Conservation (phyloP, 1,140 invertebrate genomes). For the Cydia pomonella region DNA sequence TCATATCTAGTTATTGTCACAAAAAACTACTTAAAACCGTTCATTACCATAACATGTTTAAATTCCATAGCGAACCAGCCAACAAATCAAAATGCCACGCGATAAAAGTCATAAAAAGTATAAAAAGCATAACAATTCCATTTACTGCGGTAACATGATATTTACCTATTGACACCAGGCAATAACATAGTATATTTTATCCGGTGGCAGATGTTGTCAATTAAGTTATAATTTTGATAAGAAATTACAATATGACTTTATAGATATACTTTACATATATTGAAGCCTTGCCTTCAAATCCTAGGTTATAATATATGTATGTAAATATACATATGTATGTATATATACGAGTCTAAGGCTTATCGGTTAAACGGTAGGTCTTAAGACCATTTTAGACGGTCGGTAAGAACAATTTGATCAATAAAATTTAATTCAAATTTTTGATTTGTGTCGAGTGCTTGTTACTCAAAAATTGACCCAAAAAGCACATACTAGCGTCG, state of each 20-base stretch:
- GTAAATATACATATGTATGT: no score
- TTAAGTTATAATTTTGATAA: background rate
- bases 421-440: no score
- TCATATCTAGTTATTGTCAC: background rate
- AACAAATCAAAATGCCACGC: background rate
- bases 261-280: no score
- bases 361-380: no score
- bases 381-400: no score
- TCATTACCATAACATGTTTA: background rate
- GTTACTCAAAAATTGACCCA: no score
- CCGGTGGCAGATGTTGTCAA: background rate
- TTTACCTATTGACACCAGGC: background rate
- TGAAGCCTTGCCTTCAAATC: no score
- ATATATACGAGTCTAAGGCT: no score
- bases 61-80: background rate
- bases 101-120: background rate
- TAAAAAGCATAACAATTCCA: background rate
- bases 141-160: background rate
- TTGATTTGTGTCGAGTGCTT: no score
- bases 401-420: no score
- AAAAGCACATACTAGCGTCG: no score
- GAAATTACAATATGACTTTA: background rate
- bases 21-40: background rate
- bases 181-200: background rate
- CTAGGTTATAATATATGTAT: no score